Evolutionary conservation across 2,113 vertebrate species (phyloP), one percentile per base, ranked within the genome.

Genomic region (Heterocephalus glaber): DNA sequence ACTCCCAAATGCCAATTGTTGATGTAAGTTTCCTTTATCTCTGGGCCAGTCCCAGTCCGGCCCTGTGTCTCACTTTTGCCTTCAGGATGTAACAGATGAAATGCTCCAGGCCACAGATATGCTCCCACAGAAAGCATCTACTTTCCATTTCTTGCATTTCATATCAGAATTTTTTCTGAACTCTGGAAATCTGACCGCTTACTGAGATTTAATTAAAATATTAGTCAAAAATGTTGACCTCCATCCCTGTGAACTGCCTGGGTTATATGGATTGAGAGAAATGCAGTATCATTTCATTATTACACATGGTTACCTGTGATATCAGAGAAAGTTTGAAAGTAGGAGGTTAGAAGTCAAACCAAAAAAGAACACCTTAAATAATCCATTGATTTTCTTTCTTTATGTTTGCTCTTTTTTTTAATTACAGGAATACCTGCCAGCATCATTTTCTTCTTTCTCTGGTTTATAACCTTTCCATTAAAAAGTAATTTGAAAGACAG

Each of bases 381-480:
- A 68, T 89, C 80, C 87, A 97, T 96, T 97, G 97, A 97, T 97
- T 97, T 97, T 96, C 93, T 96, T 95, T 94, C 95, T 96, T 41
- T 89, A 35, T 97, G 70, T 97, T 97, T 97, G 54, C 44, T 95
- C 85, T 87, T 95, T 90, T 92, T 47, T 58, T 17, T 58, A 16
- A 96, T 95, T 94, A 41, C 58, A 90, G 63, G 65, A 54, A 94
- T 96, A 94, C 70, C 86, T 96, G 86, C 93, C 82, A 97, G 87
- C 24, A 30, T 96, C 63, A 89, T 93, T 96, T 97, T 95, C 86
- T 97, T 89, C 68, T 96, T 94, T 97, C 80, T 97, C 77, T 95
- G 96, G 86, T 94, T 96, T 96, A 96, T 98, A 96, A 93, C 95
- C 97, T 97, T 96, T 95, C 96, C 92, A 97, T 96, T 98, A 96